These are phyloP conservation scores for Dione juno DNA, from an alignment of 2,888 invertebrate species.

Conservation along the genomic window DNA sequence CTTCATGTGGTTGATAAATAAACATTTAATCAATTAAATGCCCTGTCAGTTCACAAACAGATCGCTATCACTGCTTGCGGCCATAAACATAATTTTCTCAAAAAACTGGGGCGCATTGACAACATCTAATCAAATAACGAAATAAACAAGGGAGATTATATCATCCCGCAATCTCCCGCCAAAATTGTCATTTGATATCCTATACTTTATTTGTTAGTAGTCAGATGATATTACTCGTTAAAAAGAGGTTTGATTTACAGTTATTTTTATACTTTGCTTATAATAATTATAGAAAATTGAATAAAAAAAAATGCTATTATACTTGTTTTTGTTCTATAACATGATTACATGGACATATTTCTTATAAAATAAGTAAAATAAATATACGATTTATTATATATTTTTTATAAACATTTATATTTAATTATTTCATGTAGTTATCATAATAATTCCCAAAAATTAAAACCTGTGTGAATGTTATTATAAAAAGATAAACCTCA, in stretches of 20 bases:
- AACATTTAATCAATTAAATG: slow-evolving; percentile 13
- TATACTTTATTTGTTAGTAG: slow-evolving; percentile 53
- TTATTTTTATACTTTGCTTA: background rate
- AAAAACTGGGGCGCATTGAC: slow-evolving; percentile 64
- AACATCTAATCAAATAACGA: slow-evolving; percentile 63
- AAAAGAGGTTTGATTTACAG: slow-evolving; percentile 35
- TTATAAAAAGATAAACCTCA: slow-evolving; percentile 42
- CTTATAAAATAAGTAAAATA: too few relatives aligned
- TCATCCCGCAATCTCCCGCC: slow-evolving; percentile 68
- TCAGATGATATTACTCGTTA: slow-evolving; percentile 57
- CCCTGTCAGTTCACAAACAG: slow-evolving; percentile 1
- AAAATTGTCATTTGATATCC: slow-evolving; percentile 78
- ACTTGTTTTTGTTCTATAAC: background rate
- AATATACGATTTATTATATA: too few relatives aligned
- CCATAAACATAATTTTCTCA: slow-evolving; percentile 56
- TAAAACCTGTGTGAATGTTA: slow-evolving; percentile 48
- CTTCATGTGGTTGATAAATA: background rate
- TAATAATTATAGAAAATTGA: background rate
- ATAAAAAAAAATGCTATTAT: too few relatives aligned
- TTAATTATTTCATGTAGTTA: slow-evolving; percentile 8
- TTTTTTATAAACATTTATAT: background rate
- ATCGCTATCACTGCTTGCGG: slow-evolving; percentile 44
- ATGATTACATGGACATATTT: too few relatives aligned
- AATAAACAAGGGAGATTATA: slow-evolving; percentile 71
- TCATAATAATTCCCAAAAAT: slow-evolving; percentile 35